Evolutionary conservation across 2,113 vertebrate genomes (phyloP), one percentile per base, ranked within the genome.

Genomic region (Pagrus major): DNA sequence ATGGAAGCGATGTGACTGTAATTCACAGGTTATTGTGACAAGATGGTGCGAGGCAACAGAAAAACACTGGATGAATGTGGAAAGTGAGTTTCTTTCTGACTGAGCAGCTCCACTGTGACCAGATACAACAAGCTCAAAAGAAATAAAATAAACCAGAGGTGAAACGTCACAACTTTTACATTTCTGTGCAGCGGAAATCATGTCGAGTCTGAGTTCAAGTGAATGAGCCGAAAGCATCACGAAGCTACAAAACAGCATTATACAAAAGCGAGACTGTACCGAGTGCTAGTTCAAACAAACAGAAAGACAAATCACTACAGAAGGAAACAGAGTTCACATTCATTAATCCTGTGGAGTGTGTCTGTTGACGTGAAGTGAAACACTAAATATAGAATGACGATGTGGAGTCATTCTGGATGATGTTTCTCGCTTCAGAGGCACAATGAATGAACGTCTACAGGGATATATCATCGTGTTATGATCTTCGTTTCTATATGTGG

Each of bases 351-450:
- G 60, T 29, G 69, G 35, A 1, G 23, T 41, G 54, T 64, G 56
- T 74, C 35, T 0, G 47, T 27, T 9, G 84, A 59, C 51, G 71
- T 85, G 84, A 59, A 15, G 68, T 65, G 82, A 91, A 81, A 86
- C 83, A 81, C 75, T 76, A 74, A 89, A 84, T 37, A 27, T 31
- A 73, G 71, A 83, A 76, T 46, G 70, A 66, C 18, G 0, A 2
- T 0, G 52, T 58, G 42, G 77, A 78, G 67, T 78, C 83, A 64
- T 76, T 77, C 72, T 69, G 9, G 37, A 18, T 0, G 60, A 52
- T 52, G 72, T 11, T 76, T 69, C 55, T 68, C 9, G 86, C 78
- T 86, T 85, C 81, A 86, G 86, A 89, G 86, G 82, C 86, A 86
- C 85, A 33, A 72, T 78, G 82, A 86, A 85, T 58, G 65, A 47